These are phyloP conservation scores for Nestor notabilis DNA, from an alignment of 2,113 vertebrate species.

Conservation along the genomic window DNA sequence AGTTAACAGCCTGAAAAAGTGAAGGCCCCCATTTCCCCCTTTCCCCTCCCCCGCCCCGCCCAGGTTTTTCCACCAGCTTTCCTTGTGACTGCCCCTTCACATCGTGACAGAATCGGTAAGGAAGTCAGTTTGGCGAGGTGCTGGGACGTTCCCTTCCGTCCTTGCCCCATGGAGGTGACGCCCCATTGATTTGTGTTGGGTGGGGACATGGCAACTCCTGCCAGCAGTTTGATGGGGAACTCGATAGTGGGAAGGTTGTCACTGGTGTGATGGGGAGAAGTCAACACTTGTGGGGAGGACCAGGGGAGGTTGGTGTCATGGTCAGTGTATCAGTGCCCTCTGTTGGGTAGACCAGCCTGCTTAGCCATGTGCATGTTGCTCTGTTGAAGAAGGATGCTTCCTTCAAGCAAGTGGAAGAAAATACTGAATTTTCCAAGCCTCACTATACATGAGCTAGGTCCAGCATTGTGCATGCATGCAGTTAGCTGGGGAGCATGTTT, in stretches of 20 bases:
- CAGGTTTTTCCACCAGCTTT: slow-evolving; percentile 9
- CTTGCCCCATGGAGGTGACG: neutral
- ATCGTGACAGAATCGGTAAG: neutral
- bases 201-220: neutral
- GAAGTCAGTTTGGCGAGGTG: neutral
- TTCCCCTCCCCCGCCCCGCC: neutral
- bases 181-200: neutral
- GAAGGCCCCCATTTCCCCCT: slow-evolving; percentile 47
- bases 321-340: neutral
- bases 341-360: neutral
- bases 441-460: neutral
- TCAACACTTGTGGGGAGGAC: neutral
- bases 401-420: neutral
- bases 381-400: neutral
- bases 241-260: neutral
- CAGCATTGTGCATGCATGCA: fast-evolving
- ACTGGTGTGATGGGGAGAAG: neutral
- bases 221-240: neutral
- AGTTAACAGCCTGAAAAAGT: slow-evolving; percentile 82
- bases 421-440: neutral
- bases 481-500: neutral
- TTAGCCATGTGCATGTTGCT: fast-evolving
- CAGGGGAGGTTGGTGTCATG: neutral
- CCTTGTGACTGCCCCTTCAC: slow-evolving; percentile 13
- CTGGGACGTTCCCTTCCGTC: neutral